phyloP scores from a whole-genome alignment of 2,797 vertebrate species.

The Acanthurus tractus region DNA sequence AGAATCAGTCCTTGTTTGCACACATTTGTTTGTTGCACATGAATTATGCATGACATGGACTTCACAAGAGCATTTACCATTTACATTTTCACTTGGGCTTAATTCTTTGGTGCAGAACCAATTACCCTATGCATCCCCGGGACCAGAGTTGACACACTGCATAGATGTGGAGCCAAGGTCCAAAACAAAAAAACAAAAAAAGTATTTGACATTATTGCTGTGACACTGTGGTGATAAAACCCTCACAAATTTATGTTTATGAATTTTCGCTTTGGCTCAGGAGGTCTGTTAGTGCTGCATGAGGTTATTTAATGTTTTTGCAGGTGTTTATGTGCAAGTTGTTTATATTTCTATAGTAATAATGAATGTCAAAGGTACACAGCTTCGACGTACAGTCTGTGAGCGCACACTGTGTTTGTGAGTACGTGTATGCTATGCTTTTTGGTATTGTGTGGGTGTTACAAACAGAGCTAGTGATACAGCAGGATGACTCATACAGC shows the following conservation, averaged over 20 bases:
- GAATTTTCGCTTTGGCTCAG: slow-evolving; percentile 8
- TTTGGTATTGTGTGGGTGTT: slow-evolving; percentile 65
- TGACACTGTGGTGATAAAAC: neutral
- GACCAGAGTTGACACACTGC: slow-evolving; percentile 22
- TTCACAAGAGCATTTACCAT: slow-evolving; percentile 46
- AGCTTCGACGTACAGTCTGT: slow-evolving; percentile 11
- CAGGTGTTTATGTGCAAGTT: slow-evolving; percentile 27
- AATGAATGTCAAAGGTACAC: slow-evolving; percentile 49
- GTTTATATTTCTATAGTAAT: slow-evolving; percentile 19
- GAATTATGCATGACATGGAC: slow-evolving; percentile 62
- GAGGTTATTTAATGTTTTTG: slow-evolving; percentile 1
- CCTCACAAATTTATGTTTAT: neutral
- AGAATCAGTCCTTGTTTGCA: slow-evolving; percentile 38
- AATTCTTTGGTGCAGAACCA: slow-evolving; percentile 69
- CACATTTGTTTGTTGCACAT: slow-evolving; percentile 49
- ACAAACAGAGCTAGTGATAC: slow-evolving; percentile 75
- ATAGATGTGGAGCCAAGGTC: slow-evolving; percentile 17
- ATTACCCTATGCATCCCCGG: slow-evolving; percentile 44
- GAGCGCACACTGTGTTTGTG: slow-evolving; percentile 25
- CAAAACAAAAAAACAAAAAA: slow-evolving; percentile 1
- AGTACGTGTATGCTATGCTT: slow-evolving; percentile 31
- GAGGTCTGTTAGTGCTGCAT: slow-evolving; percentile 23
- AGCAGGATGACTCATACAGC: slow-evolving; percentile 84
- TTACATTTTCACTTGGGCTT: slow-evolving; percentile 62
- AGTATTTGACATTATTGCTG: neutral